Conservation (phyloP, 2,797 vertebrate genomes). For the Crenichthys baileyi region DNA sequence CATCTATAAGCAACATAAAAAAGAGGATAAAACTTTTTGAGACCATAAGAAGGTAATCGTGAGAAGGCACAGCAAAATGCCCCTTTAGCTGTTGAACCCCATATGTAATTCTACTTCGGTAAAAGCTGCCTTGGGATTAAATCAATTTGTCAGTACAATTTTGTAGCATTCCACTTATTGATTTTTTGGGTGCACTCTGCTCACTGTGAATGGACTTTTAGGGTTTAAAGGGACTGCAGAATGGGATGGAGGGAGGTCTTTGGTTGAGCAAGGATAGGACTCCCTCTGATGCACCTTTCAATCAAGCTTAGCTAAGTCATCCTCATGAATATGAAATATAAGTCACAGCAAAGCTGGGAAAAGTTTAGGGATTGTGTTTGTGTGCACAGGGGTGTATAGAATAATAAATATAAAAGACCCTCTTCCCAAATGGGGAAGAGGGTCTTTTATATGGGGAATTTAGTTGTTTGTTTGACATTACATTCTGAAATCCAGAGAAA, state of each 20-base stretch:
- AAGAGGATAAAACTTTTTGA: constrained; percentile 75
- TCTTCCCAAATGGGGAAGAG: constrained; percentile 2
- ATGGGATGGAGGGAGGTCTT: constrained; percentile 57
- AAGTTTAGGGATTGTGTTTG: constrained; percentile 58
- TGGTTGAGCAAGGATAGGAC: constrained; percentile 73
- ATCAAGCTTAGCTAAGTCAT: constrained; percentile 81
- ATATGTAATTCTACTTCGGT: constrained; percentile 56
- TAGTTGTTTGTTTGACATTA: constrained; percentile 27
- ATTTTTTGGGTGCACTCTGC: constrained; percentile 69
- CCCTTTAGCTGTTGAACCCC: constrained; percentile 53
- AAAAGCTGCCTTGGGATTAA: constrained; percentile 79
- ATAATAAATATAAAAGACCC: constrained; percentile 37
- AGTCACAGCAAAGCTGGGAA: constrained; percentile 55
- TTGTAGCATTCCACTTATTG: constrained; percentile 82
- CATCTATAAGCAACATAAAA: constrained; percentile 72
- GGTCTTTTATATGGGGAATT: constrained; percentile 26
- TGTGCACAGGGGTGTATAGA: constrained; percentile 42
- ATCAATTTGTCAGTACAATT: constrained; percentile 82
- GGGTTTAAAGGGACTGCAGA: constrained; percentile 61
- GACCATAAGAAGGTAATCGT: constrained; percentile 66
- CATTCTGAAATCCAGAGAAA: not conserved
- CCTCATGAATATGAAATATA: constrained; percentile 79
- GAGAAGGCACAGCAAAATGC: constrained; percentile 56
- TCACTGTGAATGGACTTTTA: constrained; percentile 68
- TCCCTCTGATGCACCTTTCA: constrained; percentile 79